Evolutionary conservation across 1,140 invertebrate species (phyloP).

Genomic region (Lasaia peninsularis): DNA sequence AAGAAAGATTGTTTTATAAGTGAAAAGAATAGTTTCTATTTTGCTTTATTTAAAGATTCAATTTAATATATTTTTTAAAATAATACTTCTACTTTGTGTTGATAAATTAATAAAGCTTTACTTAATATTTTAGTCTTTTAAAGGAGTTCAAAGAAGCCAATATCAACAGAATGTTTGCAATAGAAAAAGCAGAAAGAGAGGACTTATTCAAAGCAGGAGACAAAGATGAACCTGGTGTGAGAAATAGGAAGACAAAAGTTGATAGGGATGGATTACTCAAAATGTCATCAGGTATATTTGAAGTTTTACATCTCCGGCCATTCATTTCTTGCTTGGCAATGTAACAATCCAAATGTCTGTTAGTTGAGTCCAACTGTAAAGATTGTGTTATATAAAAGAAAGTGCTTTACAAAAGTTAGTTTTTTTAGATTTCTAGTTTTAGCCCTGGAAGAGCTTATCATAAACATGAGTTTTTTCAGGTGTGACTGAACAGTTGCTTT

Average conservation of each 20-base stretch:
- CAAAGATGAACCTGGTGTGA: slow-evolving; percentile 77
- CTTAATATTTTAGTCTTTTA: slow-evolving; percentile 77
- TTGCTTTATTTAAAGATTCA: too few species aligned
- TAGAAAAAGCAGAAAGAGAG: slow-evolving; percentile 85
- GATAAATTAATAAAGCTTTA: slow-evolving; percentile 2
- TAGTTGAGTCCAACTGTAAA: too few species aligned
- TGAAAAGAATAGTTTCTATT: too few species aligned
- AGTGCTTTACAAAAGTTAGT: slow-evolving; percentile 1
- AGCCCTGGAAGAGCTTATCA: too few species aligned
- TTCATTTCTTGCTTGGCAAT: slow-evolving; percentile 1
- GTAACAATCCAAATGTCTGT: background rate
- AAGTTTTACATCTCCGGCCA: too few species aligned
- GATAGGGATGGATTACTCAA: slow-evolving; percentile 82
- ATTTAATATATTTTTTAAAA: too few species aligned
- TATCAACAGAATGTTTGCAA: slow-evolving; percentile 83
- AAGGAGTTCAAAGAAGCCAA: slow-evolving; percentile 89
- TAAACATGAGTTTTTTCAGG: slow-evolving; percentile 48
- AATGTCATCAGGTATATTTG: slow-evolving; percentile 77
- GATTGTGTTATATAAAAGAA: too few species aligned
- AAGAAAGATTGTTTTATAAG: too few species aligned
- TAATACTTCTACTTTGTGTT: too few species aligned
- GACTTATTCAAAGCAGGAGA: slow-evolving; percentile 80
- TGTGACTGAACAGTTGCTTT: slow-evolving; percentile 89
- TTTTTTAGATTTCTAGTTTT: slow-evolving; percentile 3
- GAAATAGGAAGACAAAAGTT: slow-evolving; percentile 80